Evolutionary conservation across 2,113 vertebrate genomes (phyloP), one percentile per base, ranked within the genome.

Genomic region (Paramisgurnus dabryanus): DNA sequence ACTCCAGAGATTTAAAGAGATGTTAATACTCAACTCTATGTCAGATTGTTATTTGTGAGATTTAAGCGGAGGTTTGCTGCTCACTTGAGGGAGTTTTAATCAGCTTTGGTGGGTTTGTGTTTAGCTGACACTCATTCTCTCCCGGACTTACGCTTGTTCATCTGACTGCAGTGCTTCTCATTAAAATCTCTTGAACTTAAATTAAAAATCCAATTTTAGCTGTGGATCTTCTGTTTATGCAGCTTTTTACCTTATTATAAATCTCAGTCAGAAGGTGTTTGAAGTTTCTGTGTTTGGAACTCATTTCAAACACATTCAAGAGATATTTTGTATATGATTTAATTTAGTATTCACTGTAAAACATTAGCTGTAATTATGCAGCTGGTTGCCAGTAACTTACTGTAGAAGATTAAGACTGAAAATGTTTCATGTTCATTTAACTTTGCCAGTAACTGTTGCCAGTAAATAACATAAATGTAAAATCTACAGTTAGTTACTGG

Each of bases 41-140:
- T 73, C 61, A n/a, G 47, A 6, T 34, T 78, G 12, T 65, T 76
- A 47, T 73, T 67, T 55, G 55, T 7, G 43, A 79, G 76, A 68
- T 79, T 69, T 68, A 60, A 65, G 60, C 45, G 64, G n/a, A 17
- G 13, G n/a, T 55, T 78, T 47, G 55, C 76, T 45, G 50, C 60
- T 57, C 76, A 68, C 66, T 79, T 61, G 66, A 60, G 57, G 22
- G 55, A 69, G 53, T 69, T 79, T 60, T 71, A 80, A 64, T 71
- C 78, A 64, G 78, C 67, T 79, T 71, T 70, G 55, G 67, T 64
- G 58, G 78, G 61, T 27, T 5, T 12, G 43, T 22, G 41, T 61
- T 49, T 49, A 49, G 45, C 57, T 40, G 78, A 55, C 27, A 18
- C 58, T 65, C 34, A 39, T 27, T 39, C 70, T 40, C 6, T 60